These are phyloP conservation scores for Eurystomus glaucurus DNA, from an alignment of 2,797 vertebrate species.

Conservation along the genomic window DNA sequence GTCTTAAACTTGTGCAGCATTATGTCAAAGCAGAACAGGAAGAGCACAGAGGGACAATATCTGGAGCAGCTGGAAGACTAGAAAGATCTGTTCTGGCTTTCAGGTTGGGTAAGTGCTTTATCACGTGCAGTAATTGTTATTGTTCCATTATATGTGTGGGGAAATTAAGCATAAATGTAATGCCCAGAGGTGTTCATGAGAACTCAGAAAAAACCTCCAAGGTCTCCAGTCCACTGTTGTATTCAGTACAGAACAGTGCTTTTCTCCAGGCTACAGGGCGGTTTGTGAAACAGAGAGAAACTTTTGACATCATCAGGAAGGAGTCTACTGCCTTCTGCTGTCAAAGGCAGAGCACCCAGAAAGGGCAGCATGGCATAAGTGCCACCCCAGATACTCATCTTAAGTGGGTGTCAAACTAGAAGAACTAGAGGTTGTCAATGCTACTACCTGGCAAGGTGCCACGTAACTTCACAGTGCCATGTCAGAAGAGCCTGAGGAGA, in stretches of 20 bases:
- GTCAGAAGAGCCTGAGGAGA: background rate
- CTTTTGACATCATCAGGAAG: background rate
- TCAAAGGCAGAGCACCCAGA: background rate
- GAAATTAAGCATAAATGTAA: background rate
- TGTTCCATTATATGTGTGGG: background rate
- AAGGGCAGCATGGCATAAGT: background rate
- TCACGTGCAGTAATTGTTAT: background rate
- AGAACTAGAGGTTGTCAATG: background rate
- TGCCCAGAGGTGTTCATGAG: background rate
- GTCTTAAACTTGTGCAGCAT: background rate
- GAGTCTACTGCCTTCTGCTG: background rate
- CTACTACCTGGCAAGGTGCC: background rate
- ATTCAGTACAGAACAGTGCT: background rate
- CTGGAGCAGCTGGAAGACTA: background rate
- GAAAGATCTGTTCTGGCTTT: background rate
- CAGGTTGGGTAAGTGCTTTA: background rate
- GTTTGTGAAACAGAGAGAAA: background rate
- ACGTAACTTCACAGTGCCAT: background rate
- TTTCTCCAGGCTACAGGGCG: background rate
- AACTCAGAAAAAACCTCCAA: background rate
- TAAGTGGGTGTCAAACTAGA: background rate
- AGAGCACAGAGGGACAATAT: background rate
- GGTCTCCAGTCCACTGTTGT: background rate
- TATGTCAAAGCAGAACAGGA: background rate
- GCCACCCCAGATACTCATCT: background rate